Percentiles rank a stretch among this genome's conserved stretches.
Conservation (phyloP, 2,888 invertebrate genomes). For the Azorinus chamasolen region DNA sequence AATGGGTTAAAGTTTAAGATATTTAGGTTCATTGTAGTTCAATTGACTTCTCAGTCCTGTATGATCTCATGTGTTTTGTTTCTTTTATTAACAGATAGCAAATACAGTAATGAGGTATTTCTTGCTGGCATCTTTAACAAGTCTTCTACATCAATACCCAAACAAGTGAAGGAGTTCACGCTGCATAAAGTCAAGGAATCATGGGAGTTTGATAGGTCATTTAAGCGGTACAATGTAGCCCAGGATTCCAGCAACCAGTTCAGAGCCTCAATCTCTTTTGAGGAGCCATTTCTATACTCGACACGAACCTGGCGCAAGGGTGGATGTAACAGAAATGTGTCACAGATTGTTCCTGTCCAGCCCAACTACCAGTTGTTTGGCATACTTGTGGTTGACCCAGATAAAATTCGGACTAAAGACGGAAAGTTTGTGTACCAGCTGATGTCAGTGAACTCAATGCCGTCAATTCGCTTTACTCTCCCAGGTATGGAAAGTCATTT, state of each 20-base stretch:
- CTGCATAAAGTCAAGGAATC: constrained; percentile 73
- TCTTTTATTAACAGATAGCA: constrained; percentile 30
- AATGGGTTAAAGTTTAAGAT: too few species aligned
- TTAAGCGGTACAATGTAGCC: constrained; percentile 45
- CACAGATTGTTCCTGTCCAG: constrained; percentile 77
- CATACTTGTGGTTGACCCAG: constrained; percentile 63
- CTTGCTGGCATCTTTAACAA: constrained; percentile 75
- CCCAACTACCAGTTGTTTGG: constrained; percentile 69
- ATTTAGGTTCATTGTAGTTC: too few species aligned
- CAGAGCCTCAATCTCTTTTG: constrained; percentile 79
- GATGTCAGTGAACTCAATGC: constrained; percentile 68
- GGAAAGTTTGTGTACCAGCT: constrained; percentile 75
- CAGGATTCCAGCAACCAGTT: constrained; percentile 39
- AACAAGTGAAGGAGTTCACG: constrained; percentile 60
- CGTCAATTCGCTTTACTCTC: constrained; percentile 78
- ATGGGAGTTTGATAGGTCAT: constrained; percentile 61
- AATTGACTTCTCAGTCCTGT: too few species aligned
- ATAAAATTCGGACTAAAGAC: constrained; percentile 45
- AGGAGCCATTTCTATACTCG: constrained; percentile 81
- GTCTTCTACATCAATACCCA: constrained; percentile 21
- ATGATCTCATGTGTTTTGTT: too few species aligned
- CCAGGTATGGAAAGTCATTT: constrained; percentile 65
- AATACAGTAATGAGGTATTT: constrained; percentile 78
- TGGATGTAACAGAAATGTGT: constrained; percentile 76
- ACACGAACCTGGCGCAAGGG: constrained; percentile 72